Evolutionary conservation across 2,797 vertebrate genomes (phyloP).

Genomic region (Knipowitschia caucasica): DNA sequence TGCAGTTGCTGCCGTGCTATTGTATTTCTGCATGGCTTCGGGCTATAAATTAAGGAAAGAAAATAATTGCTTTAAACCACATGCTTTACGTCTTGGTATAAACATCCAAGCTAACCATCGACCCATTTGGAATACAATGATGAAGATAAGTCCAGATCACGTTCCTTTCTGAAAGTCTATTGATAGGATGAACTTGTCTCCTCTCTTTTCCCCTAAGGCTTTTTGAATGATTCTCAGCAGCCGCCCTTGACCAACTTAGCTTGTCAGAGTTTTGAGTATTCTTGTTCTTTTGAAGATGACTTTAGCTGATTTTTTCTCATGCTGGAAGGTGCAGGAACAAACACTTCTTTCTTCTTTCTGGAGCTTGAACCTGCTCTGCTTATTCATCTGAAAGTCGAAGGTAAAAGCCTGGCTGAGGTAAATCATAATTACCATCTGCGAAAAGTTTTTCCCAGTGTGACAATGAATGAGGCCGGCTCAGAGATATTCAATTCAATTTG

Average conservation of each 20-base stretch:
- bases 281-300: background rate
- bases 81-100: too few relatives aligned
- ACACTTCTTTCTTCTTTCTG: conserved; percentile 12
- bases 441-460: background rate
- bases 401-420: conserved; percentile 12
- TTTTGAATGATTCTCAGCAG: conserved; percentile 22
- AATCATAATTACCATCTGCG: background rate
- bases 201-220: conserved; percentile 21
- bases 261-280: background rate
- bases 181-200: too few relatives aligned
- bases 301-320: background rate
- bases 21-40: too few relatives aligned
- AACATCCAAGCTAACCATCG: too few relatives aligned
- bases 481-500: too few relatives aligned
- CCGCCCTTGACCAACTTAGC: background rate
- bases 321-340: conserved; percentile 6
- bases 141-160: too few relatives aligned
- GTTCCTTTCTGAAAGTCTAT: too few relatives aligned
- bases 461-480: too few relatives aligned
- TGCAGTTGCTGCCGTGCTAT: too few relatives aligned
- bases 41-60: too few relatives aligned
- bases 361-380: conserved; percentile 27
- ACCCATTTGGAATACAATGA: too few relatives aligned
- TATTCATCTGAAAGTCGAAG: conserved; percentile 17
- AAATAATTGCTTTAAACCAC: too few relatives aligned